Base-by-base conservation (phyloP, 2,888 invertebrate genomes). In the Schrankia costaestrigalis region DNA sequence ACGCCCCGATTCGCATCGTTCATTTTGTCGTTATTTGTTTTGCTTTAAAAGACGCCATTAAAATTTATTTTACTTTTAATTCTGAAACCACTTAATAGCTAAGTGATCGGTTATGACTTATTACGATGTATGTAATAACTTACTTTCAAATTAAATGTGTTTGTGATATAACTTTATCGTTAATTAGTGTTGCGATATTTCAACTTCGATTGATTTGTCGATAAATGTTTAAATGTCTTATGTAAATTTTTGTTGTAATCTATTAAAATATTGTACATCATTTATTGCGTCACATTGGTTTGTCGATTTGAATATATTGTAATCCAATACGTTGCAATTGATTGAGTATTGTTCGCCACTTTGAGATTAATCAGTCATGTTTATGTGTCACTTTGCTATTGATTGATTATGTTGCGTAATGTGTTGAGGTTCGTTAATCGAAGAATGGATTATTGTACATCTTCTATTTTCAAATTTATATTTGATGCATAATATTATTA, bases 1-100 rank as follows among this genome's bases (percentile, higher is more conserved):
- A 77, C 72, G 83, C 80, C 68, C 83, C 66, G 78, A 58, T 81
- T 81, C 68, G 43, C 48, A 35, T 42, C 62, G 63, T 63, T 15
- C 35, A 26, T 63, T 74, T 73, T 71, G 71, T 78, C 70, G 63
- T 63, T 44, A 75, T 78, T 79, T 70, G 70, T 74, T 77, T 72
- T 74, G 42, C 47, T 53, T 33, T 48, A 34, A 25, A 11, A 44
- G 41, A 40, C 30, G 31, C 30, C 31, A 48, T 39, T 5, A 43
- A 43, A 40, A 13, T 50, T 51, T 22, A 26, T 50, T 50, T 44
- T 50, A 37, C 26, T 51, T 46, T 48, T 51, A 43, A 47, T 46
- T 38, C 19, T 41, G 44, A 50, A 57, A 43, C 40, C 34, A 40
- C 46, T 54, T 57, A 47, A 45, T 26, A 27, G 26, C 24, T 33